phyloP scores from a whole-genome alignment of 1,140 invertebrate species.

The Protaetia brevitarsis region DNA sequence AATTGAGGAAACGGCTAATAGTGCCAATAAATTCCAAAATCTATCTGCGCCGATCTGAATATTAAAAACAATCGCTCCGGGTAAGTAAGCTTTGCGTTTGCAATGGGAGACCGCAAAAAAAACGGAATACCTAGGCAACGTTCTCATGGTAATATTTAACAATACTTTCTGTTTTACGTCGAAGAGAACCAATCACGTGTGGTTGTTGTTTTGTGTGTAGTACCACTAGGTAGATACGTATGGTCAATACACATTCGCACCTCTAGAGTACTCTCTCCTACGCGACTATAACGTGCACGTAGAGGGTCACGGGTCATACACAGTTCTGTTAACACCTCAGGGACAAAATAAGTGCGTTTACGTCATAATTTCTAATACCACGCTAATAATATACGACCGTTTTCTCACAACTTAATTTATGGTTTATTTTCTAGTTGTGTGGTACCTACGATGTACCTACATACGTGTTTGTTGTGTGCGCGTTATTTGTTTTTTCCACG shows the following conservation, averaged over 20 bases:
- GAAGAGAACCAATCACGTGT: background rate
- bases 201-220: background rate
- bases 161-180: slow-evolving; percentile 7
- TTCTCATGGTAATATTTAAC: slow-evolving; percentile 23
- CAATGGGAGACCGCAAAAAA: background rate
- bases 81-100: background rate
- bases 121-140: background rate
- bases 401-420: slow-evolving; percentile 15
- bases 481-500: slow-evolving; percentile 16
- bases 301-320: slow-evolving; percentile 19
- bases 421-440: slow-evolving; percentile 4
- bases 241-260: slow-evolving; percentile 7
- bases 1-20: slow-evolving; percentile 20
- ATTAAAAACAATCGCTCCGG: slow-evolving; percentile 21
- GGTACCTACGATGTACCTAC: too few species aligned
- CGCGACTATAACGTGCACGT: slow-evolving; percentile 12
- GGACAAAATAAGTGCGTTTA: slow-evolving; percentile 23
- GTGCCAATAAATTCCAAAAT: slow-evolving; percentile 15
- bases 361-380: slow-evolving; percentile 17
- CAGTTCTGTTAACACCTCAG: slow-evolving; percentile 23
- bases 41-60: slow-evolving; percentile 7
- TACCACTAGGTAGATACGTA: background rate
- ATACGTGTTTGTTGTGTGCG: background rate
- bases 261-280: slow-evolving; percentile 15
- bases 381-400: slow-evolving; percentile 15